phyloP scores from a whole-genome alignment of 2,797 vertebrate genomes.

The Acrocephalus scirpaceus region DNA sequence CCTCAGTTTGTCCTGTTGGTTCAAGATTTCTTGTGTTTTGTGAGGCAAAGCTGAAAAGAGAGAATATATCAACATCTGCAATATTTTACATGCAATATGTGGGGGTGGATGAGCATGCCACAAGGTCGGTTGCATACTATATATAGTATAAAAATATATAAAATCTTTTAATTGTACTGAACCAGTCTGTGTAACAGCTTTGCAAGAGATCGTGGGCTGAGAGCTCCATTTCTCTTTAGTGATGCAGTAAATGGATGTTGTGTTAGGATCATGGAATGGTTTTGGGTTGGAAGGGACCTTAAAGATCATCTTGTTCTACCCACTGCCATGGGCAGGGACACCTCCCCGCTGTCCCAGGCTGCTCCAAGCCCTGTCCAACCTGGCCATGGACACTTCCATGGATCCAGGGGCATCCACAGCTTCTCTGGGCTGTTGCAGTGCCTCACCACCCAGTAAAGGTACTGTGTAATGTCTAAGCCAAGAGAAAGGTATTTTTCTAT shows the following conservation, averaged over 20 bases:
- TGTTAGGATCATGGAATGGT: not conserved
- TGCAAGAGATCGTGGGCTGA: not conserved
- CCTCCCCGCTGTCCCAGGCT: not conserved
- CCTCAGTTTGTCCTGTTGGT: not conserved
- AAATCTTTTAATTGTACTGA: not conserved
- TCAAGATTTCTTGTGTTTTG: not conserved
- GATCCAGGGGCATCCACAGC: not conserved
- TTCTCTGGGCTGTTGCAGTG: not conserved
- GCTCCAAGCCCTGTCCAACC: fast-evolving
- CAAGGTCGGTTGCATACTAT: fast-evolving
- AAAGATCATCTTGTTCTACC: fast-evolving
- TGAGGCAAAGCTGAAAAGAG: not conserved
- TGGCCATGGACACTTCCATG: not conserved
- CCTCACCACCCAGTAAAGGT: not conserved
- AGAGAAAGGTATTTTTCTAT: not conserved
- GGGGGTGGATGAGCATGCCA: not conserved
- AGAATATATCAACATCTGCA: not conserved
- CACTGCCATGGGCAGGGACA: not conserved
- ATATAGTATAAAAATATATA: no score
- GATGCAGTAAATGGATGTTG: not conserved
- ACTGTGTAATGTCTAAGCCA: not conserved
- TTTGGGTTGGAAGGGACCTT: not conserved
- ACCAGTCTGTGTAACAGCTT: not conserved
- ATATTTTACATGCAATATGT: fast-evolving
- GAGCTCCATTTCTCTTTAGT: not conserved